Evolutionary conservation across 1,140 invertebrate species (phyloP).

Genomic region (Periplaneta americana): DNA sequence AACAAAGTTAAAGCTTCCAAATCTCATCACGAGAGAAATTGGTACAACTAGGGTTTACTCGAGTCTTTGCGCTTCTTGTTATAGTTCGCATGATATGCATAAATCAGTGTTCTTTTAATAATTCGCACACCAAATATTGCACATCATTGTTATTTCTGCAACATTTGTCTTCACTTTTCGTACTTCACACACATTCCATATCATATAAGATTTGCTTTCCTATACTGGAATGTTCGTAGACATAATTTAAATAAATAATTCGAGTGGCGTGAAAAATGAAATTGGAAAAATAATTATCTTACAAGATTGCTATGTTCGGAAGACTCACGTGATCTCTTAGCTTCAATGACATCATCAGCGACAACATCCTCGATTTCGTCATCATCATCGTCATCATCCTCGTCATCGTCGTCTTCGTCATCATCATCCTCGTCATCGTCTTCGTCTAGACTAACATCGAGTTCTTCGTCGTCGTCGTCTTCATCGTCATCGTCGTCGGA

Average conservation of each 20-base stretch:
- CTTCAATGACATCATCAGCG: conserved; percentile 58
- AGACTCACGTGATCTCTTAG: conserved; percentile 71
- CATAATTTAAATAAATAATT: not conserved
- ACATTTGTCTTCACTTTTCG: not conserved
- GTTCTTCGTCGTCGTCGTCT: conserved; percentile 53
- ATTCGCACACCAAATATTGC: not conserved
- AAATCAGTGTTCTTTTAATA: not conserved
- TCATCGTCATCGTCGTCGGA: conserved; percentile 47
- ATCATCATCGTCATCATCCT: conserved; percentile 68
- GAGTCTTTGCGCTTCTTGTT: not conserved
- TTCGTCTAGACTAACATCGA: conserved; percentile 32
- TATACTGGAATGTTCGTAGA: not conserved
- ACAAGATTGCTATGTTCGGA: not conserved
- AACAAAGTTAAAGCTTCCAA: not conserved
- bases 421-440: conserved; percentile 52
- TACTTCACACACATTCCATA: not conserved
- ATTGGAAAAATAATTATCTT: not conserved
- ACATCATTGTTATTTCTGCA: too few species aligned
- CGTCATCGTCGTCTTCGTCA: conserved; percentile 64
- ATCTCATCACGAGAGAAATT: not conserved
- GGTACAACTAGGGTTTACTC: not conserved
- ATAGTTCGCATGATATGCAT: not conserved
- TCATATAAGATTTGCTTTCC: not conserved
- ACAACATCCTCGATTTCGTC: conserved; percentile 56
- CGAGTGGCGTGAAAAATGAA: not conserved